Evolutionary conservation across 2,888 invertebrate genomes (phyloP).

Genomic region (Steinernema hermaphroditum): DNA sequence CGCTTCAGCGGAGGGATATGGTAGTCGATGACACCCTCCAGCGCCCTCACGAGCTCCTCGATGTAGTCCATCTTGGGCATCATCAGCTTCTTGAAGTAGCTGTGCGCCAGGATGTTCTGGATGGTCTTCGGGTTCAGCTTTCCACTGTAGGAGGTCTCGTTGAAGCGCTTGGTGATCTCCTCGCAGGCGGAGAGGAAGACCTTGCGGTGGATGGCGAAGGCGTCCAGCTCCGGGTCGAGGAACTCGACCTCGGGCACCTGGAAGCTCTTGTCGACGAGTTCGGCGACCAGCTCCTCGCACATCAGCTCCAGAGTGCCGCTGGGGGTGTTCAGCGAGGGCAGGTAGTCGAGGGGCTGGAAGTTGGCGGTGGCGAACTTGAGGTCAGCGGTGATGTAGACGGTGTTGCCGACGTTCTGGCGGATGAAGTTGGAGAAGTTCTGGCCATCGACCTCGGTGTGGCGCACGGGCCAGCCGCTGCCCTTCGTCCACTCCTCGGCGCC

Average conservation of each 20-base stretch:
- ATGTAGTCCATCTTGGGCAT: slow-evolving; percentile 55
- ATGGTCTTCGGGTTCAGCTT: slow-evolving; percentile 32
- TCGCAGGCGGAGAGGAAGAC: slow-evolving; percentile 51
- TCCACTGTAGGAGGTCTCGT: slow-evolving; percentile 20
- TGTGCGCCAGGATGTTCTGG: slow-evolving; percentile 56
- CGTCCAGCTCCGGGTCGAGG: slow-evolving; percentile 41
- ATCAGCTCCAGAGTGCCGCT: slow-evolving; percentile 38
- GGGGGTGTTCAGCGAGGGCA: slow-evolving; percentile 52
- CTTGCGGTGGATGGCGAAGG: slow-evolving; percentile 56
- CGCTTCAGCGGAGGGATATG: slow-evolving; percentile 58
- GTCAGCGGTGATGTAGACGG: slow-evolving; percentile 54
- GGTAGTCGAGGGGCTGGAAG: slow-evolving; percentile 60
- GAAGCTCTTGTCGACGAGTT: slow-evolving; percentile 38
- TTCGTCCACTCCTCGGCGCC: slow-evolving; percentile 43
- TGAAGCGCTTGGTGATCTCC: slow-evolving; percentile 35
- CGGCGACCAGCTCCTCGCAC: slow-evolving; percentile 49
- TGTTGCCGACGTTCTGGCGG: slow-evolving; percentile 52
- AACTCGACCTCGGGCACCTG: slow-evolving; percentile 47
- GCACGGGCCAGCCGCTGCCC: slow-evolving; percentile 60
- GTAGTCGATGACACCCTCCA: slow-evolving; percentile 56
- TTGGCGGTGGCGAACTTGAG: slow-evolving; percentile 51
- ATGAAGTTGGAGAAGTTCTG: slow-evolving; percentile 55
- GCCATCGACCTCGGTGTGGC: slow-evolving; percentile 43
- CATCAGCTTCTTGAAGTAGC: slow-evolving; percentile 60
- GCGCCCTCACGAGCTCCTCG: slow-evolving; percentile 59